Percentiles rank a stretch among this genome's conserved stretches.
Conservation (phyloP, 2,888 invertebrate species). For the Limnephilus auricula region DNA sequence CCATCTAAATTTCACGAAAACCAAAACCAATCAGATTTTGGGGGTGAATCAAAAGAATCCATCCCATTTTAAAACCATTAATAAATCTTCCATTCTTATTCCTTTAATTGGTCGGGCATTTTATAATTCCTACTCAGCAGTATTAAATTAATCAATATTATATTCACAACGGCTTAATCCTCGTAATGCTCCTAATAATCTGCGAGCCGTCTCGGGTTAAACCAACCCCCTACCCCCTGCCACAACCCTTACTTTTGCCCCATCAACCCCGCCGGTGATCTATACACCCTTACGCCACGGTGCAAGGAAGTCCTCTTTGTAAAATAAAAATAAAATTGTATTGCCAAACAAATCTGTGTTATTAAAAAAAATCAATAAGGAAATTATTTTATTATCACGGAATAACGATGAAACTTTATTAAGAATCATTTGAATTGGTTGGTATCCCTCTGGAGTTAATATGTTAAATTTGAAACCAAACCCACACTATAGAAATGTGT, state of each 20-base stretch:
- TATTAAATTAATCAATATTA: constrained; percentile 64
- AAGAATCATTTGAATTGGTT: background rate
- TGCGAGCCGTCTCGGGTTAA: constrained; percentile 63
- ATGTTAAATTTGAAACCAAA: background rate
- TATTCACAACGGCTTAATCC: constrained; percentile 61
- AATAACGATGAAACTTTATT: background rate
- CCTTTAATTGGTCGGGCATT: background rate
- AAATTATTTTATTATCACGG: background rate
- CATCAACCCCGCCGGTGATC: background rate
- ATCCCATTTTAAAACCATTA: background rate
- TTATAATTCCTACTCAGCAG: constrained; percentile 10
- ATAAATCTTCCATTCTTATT: constrained; percentile 7
- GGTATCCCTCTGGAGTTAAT: background rate
- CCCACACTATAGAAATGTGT: background rate
- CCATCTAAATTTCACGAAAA: background rate
- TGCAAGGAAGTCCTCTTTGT: background rate
- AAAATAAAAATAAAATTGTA: background rate
- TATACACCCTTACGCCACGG: background rate
- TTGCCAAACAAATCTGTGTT: background rate
- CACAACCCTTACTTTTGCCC: constrained; percentile 18
- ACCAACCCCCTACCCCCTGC: constrained; percentile 46
- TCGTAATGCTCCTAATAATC: constrained; percentile 63
- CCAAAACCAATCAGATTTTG: background rate
- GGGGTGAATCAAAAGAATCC: background rate
- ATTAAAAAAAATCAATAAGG: background rate